A percentile compares a stretch with the other conserved stretches of the same genome.
phyloP scores from a whole-genome alignment of 2,888 invertebrate genomes.

The Saturnia pavonia region DNA sequence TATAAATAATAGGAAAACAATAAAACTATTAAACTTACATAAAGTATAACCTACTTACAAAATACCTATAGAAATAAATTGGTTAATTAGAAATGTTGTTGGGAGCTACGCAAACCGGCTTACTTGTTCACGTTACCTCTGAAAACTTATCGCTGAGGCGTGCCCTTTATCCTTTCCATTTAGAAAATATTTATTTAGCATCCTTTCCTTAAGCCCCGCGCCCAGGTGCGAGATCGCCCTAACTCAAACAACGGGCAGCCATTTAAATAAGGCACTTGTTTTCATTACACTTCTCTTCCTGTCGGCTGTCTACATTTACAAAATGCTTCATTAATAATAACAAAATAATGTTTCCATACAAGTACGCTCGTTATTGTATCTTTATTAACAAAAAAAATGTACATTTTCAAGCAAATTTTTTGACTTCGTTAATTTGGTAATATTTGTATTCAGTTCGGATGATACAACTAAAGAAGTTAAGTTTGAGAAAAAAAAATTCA shows the following conservation, averaged over 20 bases:
- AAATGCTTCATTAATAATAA: constrained; percentile 39
- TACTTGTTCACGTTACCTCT: constrained; percentile 60
- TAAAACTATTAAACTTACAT: constrained; percentile 1
- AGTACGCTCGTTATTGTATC: neutral
- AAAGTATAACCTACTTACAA: neutral
- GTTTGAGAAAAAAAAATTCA: no score
- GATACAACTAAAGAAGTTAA: no score
- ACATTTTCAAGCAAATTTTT: no score
- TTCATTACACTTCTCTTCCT: constrained; percentile 58
- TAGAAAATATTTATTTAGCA: constrained; percentile 78
- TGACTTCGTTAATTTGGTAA: no score
- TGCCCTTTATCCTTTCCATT: constrained; percentile 75
- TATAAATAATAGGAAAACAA: neutral
- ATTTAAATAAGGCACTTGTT: constrained; percentile 72
- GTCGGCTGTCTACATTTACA: constrained; percentile 34
- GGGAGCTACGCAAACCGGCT: constrained; percentile 62
- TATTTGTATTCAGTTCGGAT: no score
- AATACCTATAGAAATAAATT: constrained; percentile 46
- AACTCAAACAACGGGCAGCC: constrained; percentile 74
- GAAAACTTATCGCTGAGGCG: constrained; percentile 71
- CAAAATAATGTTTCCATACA: constrained; percentile 22
- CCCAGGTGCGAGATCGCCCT: constrained; percentile 73
- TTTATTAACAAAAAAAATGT: neutral
- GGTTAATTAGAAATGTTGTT: constrained; percentile 68
- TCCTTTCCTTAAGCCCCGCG: constrained; percentile 73